Percentiles rank a stretch among this genome's conserved stretches.
phyloP scores from a whole-genome alignment of 2,113 vertebrate genomes.

The Toxotes jaculatrix region DNA sequence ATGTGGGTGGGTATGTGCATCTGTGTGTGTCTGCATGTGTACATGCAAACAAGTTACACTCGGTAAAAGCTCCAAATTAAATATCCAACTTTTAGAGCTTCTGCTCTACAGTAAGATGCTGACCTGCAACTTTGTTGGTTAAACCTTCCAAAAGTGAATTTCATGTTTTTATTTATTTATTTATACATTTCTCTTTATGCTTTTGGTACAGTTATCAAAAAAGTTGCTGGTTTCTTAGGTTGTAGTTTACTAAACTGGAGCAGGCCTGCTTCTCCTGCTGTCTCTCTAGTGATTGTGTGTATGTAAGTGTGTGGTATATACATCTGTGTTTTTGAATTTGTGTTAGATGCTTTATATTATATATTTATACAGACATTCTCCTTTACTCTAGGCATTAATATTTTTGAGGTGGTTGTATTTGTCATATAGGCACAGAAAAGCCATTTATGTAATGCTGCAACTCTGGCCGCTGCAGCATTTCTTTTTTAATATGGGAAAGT shows the following conservation, averaged over 20 bases:
- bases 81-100: conserved; percentile 54
- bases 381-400: background rate
- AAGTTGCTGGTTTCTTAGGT: conserved; percentile 28
- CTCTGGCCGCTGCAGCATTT: conserved; percentile 66
- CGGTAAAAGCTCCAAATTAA: conserved; percentile 58
- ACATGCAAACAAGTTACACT: conserved; percentile 44
- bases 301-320: background rate
- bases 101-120: conserved; percentile 57
- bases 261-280: conserved; percentile 18
- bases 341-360: background rate
- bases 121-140: conserved; percentile 68
- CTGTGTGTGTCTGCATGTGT: conserved; percentile 10
- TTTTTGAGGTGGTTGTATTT: conserved; percentile 16
- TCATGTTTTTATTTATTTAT: conserved; percentile 24
- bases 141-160: conserved; percentile 60
- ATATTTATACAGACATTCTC: background rate
- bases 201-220: conserved; percentile 8
- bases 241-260: conserved; percentile 40
- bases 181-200: background rate
- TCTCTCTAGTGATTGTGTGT: conserved; percentile 6
- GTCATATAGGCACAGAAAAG: conserved; percentile 21
- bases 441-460: conserved; percentile 39
- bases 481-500: conserved; percentile 73
- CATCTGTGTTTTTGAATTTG: conserved; percentile 13
- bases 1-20: conserved; percentile 11